Percentiles rank a stretch among this genome's conserved stretches.
These are phyloP conservation scores for Aplidium turbinatum DNA, from an alignment of 23 tunicate genomes.

Conservation along the genomic window DNA sequence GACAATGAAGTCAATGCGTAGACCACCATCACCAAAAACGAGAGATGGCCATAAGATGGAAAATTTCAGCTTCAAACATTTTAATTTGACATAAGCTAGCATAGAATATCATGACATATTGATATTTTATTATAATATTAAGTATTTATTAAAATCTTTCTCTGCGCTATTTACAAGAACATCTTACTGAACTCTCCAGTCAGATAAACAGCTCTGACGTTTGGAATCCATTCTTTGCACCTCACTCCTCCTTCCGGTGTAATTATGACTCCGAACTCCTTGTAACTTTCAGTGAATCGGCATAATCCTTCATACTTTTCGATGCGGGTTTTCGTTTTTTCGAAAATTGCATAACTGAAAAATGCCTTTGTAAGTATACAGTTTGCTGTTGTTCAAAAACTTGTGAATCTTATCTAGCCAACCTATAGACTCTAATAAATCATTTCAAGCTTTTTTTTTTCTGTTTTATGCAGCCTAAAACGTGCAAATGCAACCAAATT, in stretches of 20 bases:
- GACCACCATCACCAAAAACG: too few relatives aligned
- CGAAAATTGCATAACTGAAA: conserved; percentile 53
- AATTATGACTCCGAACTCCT: conserved; percentile 57
- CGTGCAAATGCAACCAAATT: neutral
- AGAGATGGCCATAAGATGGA: too few relatives aligned
- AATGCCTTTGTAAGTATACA: neutral
- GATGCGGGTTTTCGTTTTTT: conserved; percentile 34
- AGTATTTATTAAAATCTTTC: too few relatives aligned
- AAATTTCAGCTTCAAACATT: too few relatives aligned
- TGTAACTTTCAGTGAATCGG: conserved; percentile 36
- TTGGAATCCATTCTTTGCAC: conserved; percentile 77
- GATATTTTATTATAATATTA: too few relatives aligned
- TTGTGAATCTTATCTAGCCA: neutral
- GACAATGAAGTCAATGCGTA: too few relatives aligned
- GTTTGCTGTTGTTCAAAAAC: neutral
- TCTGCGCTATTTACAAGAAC: too few relatives aligned
- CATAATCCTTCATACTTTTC: conserved; percentile 53
- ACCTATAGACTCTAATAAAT: too few relatives aligned
- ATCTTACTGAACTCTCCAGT: conserved; percentile 77
- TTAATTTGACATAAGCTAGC: too few relatives aligned
- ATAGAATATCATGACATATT: too few relatives aligned
- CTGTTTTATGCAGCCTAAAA: neutral
- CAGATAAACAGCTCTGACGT: conserved; percentile 63
- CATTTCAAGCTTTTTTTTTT: too few relatives aligned
- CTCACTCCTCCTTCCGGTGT: conserved; percentile 38